phyloP scores from a whole-genome alignment of 2,888 invertebrate species.

The Drosophila helvetica region DNA sequence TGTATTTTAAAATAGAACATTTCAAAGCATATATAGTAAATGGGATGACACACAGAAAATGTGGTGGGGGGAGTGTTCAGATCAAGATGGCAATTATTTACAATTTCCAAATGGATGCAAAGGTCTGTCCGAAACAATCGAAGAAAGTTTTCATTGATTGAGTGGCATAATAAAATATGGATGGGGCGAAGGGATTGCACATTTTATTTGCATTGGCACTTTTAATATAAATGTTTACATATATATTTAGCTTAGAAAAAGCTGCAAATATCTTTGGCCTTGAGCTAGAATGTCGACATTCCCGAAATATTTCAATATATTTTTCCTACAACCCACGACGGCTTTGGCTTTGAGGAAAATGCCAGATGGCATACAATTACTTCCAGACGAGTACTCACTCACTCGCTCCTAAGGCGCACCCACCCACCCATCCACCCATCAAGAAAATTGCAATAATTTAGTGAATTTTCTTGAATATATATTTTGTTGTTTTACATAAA shows the following conservation, averaged over 20 bases:
- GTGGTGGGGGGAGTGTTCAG: constrained; percentile 29
- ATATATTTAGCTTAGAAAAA: neutral
- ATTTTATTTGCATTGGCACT: too few relatives aligned
- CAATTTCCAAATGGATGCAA: constrained; percentile 32
- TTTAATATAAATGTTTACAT: neutral
- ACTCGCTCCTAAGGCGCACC: neutral
- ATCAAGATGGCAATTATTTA: constrained; percentile 50
- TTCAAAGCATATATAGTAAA: too few relatives aligned
- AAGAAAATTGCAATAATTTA: constrained; percentile 35
- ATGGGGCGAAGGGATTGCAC: too few relatives aligned
- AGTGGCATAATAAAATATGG: neutral
- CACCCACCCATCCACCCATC: neutral
- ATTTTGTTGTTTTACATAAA: constrained; percentile 18
- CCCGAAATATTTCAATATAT: constrained; percentile 1
- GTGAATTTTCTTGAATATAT: constrained; percentile 30
- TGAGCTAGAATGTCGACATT: constrained; percentile 1
- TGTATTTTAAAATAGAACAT: neutral
- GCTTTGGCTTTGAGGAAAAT: constrained; percentile 3
- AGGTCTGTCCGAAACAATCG: constrained; percentile 1
- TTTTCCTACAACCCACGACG: neutral
- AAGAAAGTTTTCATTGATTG: neutral
- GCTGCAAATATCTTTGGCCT: neutral
- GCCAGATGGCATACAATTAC: constrained; percentile 14
- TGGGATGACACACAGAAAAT: constrained; percentile 12
- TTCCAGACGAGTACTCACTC: neutral